Conservation (phyloP, 2,888 invertebrate genomes). For the Ceriagrion tenellum region DNA sequence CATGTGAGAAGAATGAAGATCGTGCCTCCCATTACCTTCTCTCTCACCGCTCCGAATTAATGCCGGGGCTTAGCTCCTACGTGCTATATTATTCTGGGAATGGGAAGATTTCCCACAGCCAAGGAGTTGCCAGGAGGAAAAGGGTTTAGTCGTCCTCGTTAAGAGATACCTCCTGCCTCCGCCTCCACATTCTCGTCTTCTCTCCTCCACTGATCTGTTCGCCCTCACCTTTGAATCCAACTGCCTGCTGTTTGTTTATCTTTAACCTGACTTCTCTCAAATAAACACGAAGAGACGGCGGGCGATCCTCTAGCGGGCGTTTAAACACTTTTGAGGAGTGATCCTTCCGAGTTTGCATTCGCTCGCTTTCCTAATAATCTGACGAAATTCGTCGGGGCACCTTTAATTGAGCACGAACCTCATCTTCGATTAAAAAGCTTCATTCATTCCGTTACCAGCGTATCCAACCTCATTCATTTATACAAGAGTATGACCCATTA, state of each 20-base stretch:
- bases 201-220: not conserved
- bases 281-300: not conserved
- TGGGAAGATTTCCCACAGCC: not conserved
- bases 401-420: not conserved
- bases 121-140: not conserved
- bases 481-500: no score
- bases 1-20: constrained; percentile 15
- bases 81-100: constrained; percentile 2
- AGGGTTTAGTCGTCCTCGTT: constrained; percentile 17
- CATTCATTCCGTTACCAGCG: not conserved
- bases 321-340: not conserved
- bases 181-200: not conserved
- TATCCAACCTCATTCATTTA: not conserved
- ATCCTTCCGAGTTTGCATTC: not conserved
- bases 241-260: not conserved
- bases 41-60: constrained; percentile 1
- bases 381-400: not conserved
- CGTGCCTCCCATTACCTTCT: not conserved
- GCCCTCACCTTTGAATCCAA: not conserved
- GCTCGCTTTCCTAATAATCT: not conserved
- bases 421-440: not conserved
- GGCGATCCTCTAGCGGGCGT: not conserved
- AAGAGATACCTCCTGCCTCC: not conserved
- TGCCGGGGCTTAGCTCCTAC: constrained; percentile 22
- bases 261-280: not conserved